Percentiles rank a stretch among this genome's conserved stretches.
Conservation (phyloP, 2,888 invertebrate genomes). For the Cryptocephalus moraei region DNA sequence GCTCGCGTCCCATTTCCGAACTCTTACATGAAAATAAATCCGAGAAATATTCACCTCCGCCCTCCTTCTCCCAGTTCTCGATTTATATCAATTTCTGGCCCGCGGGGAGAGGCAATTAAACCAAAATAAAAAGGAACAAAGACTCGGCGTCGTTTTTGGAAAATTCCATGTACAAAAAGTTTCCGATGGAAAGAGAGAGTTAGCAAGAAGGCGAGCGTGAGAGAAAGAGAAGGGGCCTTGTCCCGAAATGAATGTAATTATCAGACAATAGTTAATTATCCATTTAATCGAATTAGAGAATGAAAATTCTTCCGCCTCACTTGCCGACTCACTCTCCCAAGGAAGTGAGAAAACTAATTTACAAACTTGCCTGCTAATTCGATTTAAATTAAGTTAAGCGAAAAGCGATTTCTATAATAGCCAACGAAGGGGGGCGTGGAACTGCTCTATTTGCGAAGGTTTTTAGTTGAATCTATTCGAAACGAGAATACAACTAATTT, state of each 20-base stretch:
- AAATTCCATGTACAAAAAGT: background rate
- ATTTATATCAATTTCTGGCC: too few species aligned
- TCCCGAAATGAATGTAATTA: slow-evolving; percentile 16
- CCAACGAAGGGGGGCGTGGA: background rate
- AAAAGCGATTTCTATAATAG: slow-evolving; percentile 23
- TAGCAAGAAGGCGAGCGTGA: background rate
- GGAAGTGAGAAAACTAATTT: slow-evolving; percentile 34
- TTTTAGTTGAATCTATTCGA: too few species aligned
- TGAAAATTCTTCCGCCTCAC: slow-evolving; percentile 33
- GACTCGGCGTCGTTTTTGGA: background rate
- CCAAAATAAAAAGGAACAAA: too few species aligned
- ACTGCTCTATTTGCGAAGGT: too few species aligned
- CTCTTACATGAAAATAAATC: too few species aligned
- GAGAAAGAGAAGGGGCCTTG: background rate
- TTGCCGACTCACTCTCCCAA: slow-evolving; percentile 17
- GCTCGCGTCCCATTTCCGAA: too few species aligned
- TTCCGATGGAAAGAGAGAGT: background rate
- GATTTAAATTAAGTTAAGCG: slow-evolving; percentile 34
- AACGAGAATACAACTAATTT: too few species aligned
- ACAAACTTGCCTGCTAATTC: slow-evolving; percentile 35
- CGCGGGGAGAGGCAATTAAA: too few species aligned
- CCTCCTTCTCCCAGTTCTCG: too few species aligned
- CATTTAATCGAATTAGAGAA: slow-evolving; percentile 33
- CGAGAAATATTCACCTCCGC: too few species aligned
- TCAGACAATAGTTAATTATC: slow-evolving; percentile 36